Evolutionary conservation across 2,113 vertebrate species (phyloP).

Genomic region (Gavialis gangeticus): DNA sequence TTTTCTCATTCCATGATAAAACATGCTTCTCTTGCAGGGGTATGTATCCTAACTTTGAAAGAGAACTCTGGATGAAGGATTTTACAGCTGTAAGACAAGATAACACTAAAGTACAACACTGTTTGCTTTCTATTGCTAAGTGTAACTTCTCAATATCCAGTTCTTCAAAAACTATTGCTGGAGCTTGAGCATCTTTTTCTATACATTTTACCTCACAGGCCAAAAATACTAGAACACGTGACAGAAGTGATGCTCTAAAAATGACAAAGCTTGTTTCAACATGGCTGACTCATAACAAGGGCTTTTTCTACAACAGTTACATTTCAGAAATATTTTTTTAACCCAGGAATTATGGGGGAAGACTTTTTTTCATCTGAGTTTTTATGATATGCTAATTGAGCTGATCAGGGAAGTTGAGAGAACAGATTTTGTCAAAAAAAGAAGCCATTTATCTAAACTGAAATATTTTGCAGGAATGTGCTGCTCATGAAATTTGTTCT

Average conservation of each 20-base stretch:
- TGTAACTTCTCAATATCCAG: not conserved
- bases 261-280: rapidly evolving
- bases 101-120: too few relatives aligned
- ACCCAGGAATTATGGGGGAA: not conserved
- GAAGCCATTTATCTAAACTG: not conserved
- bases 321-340: not conserved
- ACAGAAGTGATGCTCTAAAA: not conserved
- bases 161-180: not conserved
- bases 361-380: not conserved
- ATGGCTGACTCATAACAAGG: not conserved
- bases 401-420: not conserved
- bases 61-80: not conserved
- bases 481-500: not conserved
- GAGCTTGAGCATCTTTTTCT: not conserved
- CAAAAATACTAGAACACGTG: rapidly evolving
- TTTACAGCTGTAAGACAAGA: not conserved
- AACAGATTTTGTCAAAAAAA: not conserved
- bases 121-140: too few relatives aligned
- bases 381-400: not conserved
- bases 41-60: not conserved
- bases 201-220: not conserved
- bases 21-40: not conserved
- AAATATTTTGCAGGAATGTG: not conserved
- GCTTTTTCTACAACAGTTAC: too few relatives aligned
- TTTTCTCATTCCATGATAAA: not conserved